Evolutionary conservation across 2,797 vertebrate species (phyloP).

Genomic region (Echiichthys vipera): DNA sequence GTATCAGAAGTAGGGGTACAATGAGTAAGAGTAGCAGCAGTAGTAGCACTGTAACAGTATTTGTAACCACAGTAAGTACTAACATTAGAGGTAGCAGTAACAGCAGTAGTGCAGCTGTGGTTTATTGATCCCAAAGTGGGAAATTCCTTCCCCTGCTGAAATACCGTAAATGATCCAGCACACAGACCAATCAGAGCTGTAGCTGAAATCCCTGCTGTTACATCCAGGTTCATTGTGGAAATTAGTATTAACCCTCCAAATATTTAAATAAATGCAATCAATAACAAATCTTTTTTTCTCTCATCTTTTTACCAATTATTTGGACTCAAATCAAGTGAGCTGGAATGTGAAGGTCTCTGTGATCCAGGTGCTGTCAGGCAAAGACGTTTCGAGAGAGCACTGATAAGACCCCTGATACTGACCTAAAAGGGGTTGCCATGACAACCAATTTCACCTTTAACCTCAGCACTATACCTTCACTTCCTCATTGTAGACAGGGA

Average conservation of each 20-base stretch:
- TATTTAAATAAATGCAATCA: background rate
- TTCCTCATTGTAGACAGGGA: conserved; percentile 58
- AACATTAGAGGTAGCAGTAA: background rate
- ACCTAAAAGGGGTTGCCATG: conserved; percentile 59
- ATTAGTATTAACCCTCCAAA: background rate
- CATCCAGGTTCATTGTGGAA: background rate
- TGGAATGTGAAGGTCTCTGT: conserved; percentile 60
- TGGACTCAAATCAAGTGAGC: background rate
- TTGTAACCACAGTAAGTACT: background rate
- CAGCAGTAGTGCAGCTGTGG: conserved; percentile 6
- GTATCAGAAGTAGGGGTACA: background rate
- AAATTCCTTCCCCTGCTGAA: conserved; percentile 41
- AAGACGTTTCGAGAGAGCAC: conserved; percentile 51
- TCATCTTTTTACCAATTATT: no score
- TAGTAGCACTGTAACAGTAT: background rate
- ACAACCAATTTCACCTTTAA: conserved; percentile 71
- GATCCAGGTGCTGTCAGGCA: conserved; percentile 43
- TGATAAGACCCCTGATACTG: conserved; percentile 76
- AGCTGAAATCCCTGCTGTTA: background rate
- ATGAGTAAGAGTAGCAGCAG: background rate
- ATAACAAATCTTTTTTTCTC: accelerated
- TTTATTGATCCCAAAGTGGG: conserved; percentile 57
- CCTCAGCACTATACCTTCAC: conserved; percentile 58
- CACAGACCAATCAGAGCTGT: conserved; percentile 12
- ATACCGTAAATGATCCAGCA: conserved; percentile 46